Base-by-base conservation (phyloP, 92 coral and sea anemone genomes). In the Parazoanthus atlanticus region DNA sequence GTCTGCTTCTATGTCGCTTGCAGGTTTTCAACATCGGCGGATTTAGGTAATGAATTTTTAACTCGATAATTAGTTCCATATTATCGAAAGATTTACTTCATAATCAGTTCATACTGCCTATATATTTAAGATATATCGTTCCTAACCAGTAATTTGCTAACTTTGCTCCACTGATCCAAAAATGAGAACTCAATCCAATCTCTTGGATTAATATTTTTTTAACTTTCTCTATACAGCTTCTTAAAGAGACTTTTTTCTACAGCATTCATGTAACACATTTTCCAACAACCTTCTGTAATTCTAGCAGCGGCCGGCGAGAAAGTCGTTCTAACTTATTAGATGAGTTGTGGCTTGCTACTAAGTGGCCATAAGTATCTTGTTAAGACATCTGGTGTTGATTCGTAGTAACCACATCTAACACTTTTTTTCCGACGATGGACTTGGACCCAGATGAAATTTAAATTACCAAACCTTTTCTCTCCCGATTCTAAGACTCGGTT, bases 381-480 rank as follows among this genome's bases (percentile, higher is more conserved):
- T 49, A 52, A 2, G 41, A 12, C 83, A 79, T 79, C 17, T 79
- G 83, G 83, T 79, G 67, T 52, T 52, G 29, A 79, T 79, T 79
- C 83, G 15, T 79, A 46, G 26, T 49, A 23, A 79, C 83, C 83
- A 52, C 83, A 79, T 79, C 83, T 79, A 79, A 79, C 67, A 9
- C 40, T 46, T 1, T 28, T n/a, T 29, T 30, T 47, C 83, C 83
- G 83, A 79, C 83, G 52, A 28, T 49, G 25, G 26, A 32, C 38
- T 52, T 47, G 12, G 32, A 10, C 69, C 67, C 83, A 79, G 65
- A 79, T 52, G 83, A 49, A 79, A 79, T 79, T 79, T 49, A 30
- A 47, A 79, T 79, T 49, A 79, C 4, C 26, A 79, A 30, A 15
- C 40, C 33, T 49, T 79, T 79, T 52, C 32, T 79, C 23, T 9